A percentile compares a stretch with the other conserved stretches of the same genome.
Conservation (phyloP, 2,888 invertebrate genomes). For the Spatulosminthurus flaviceps region DNA sequence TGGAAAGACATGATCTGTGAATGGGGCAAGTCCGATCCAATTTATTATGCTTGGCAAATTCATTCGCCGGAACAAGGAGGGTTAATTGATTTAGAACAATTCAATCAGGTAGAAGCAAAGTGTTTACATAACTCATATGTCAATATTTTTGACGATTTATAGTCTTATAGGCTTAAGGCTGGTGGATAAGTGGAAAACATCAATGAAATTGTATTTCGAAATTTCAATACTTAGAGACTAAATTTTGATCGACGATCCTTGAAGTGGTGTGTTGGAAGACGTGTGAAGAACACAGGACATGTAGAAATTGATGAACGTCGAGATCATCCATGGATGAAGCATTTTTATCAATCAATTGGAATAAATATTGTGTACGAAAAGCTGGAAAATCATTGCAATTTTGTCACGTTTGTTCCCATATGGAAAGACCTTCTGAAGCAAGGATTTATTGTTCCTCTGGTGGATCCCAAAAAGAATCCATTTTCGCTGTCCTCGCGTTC, state of each 20-base stretch:
- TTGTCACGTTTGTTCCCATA: background rate
- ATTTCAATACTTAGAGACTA: no score
- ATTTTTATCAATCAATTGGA: background rate
- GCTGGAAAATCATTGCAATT: slow-evolving; percentile 7
- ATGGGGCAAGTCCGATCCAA: background rate
- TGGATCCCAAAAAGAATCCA: background rate
- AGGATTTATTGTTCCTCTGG: slow-evolving; percentile 1
- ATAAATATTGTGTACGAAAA: slow-evolving; percentile 14
- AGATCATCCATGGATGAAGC: slow-evolving; percentile 10
- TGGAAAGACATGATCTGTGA: slow-evolving; percentile 2
- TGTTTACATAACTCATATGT: no score
- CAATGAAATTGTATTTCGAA: no score
- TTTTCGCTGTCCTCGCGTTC: background rate
- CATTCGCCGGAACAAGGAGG: background rate
- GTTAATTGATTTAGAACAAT: background rate
- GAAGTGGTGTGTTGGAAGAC: background rate
- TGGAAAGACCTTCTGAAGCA: background rate
- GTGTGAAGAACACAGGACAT: background rate
- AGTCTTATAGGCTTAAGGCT: no score
- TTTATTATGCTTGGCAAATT: background rate
- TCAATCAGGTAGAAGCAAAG: background rate
- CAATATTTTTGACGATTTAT: no score
- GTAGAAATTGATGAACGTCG: background rate
- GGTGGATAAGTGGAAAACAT: no score
- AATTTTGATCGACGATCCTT: background rate